Evolutionary conservation across 1,140 invertebrate species (phyloP), one percentile per base, ranked within the genome.

Genomic region (Leptinotarsa undecemlineata): DNA sequence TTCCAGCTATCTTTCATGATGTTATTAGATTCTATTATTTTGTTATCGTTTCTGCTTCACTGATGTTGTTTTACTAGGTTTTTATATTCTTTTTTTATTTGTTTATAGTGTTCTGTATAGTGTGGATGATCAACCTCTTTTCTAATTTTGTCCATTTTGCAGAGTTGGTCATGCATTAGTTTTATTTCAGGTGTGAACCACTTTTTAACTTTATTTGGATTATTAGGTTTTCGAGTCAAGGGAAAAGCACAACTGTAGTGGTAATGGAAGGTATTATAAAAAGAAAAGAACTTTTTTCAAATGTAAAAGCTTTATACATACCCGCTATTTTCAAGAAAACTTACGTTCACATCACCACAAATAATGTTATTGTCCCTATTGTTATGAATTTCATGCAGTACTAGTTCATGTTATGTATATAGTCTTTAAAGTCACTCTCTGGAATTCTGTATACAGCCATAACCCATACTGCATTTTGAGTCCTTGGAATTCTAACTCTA

Each of bases 341-440:
- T 64, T 64, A 64, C 62, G 20, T 64, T 64, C 15, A 64, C 62
- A 64, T 64, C 19, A 21, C 62, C 62, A 20, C 62, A 64, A n/a
- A 64, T 64, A 64, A 64, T 64, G 8, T 64, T 23, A 64, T 64
- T 3, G 62, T 64, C 62, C 15, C 4, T 64, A 64, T 64, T 64
- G 20, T 64, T 64, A 20, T 64, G 20, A 20, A 64, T 64, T 64
- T 68, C 67, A 68, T 68, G 42, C 14, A 68, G 42, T 68, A 68
- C 15, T 68, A 15, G 33, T 68, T 68, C 13, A 68, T 64, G 23
- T 64, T 64, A 64, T 14, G 23, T 64, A 64, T n/a, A 64, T 64
- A 64, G 62, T 64, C 62, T 64, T 64, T 64, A 64, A 64, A 64
- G 20, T 64, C 62, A 64, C 20, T 64, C 13, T 64, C 20, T n/a